Base-by-base conservation (phyloP, 1,140 invertebrate genomes). In the Elysia chlorotica region DNA sequence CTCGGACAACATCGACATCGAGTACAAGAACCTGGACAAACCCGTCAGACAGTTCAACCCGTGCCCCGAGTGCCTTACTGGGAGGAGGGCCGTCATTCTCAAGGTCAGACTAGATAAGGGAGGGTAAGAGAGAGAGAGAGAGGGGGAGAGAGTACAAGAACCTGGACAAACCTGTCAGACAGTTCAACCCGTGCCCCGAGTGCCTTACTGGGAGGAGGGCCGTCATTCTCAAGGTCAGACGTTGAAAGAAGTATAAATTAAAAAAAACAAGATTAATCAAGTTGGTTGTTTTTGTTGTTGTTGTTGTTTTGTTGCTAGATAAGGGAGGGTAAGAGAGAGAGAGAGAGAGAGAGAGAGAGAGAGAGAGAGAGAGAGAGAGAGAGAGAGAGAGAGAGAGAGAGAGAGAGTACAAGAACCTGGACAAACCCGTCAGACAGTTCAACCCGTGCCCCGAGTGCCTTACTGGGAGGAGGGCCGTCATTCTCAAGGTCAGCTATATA, bases 121-220 rank as follows among this genome's bases (percentile, higher is more conserved):
- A n/a, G n/a, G n/a, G n/a, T n/a, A n/a, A n/a, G n/a, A n/a, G n/a
- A n/a, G n/a, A n/a, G n/a, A n/a, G n/a, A n/a, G n/a, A n/a, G n/a
- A n/a, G n/a, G n/a, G n/a, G n/a, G n/a, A n/a, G n/a, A n/a, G 82
- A 85, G 56, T 85, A 85, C 56, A 81, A 82, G 62, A 82, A 83
- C 71, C 71, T 85, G 2, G 83, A 85, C 65, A 67, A 73, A 38
- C 74, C 76, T 4, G 69, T 56, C 3, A 36, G 61, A 14, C 68
- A 75, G 33, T 35, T 65, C 17, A 69, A 21, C n/a, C n/a, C n/a
- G 65, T 72, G 63, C 37, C 21, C 57, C 28, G 71, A 76, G 19
- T 78, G 77, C 57, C 69, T 76, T 38, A 33, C 37, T 35, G 77
- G 77, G 0, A 57, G 48, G 21, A 78, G 76, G 57, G 77, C 74